These are phyloP conservation scores for Nematopogon swammerdamellus DNA, from an alignment of 2,888 invertebrate species.

Conservation along the genomic window DNA sequence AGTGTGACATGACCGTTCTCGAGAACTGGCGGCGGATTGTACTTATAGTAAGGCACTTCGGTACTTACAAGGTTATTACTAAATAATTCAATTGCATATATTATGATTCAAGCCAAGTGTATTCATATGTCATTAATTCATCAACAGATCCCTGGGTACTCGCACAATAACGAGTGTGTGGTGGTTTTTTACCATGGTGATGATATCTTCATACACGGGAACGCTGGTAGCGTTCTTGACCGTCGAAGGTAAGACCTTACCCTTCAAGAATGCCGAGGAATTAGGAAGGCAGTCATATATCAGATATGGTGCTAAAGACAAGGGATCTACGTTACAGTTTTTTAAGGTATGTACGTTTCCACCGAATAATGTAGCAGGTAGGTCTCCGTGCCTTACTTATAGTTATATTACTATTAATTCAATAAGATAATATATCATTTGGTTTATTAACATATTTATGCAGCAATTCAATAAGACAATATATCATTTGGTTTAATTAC, in stretches of 20 bases:
- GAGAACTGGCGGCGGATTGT: no score
- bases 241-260: constrained; percentile 66
- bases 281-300: constrained; percentile 77
- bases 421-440: no score
- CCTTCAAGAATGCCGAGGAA: constrained; percentile 77
- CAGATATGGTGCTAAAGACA: constrained; percentile 76
- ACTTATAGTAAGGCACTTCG: no score
- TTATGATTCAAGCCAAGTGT: no score
- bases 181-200: constrained; percentile 90
- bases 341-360: constrained; percentile 71
- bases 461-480: not conserved
- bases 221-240: constrained; percentile 88
- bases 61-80: no score
- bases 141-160: constrained; percentile 83
- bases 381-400: no score
- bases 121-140: no score
- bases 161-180: constrained; percentile 81
- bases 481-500: not conserved
- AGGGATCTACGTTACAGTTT: constrained; percentile 82
- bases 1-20: no score
- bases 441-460: no score
- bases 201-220: constrained; percentile 84
- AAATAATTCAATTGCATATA: no score
- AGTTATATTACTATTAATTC: no score
- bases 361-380: no score